Evolutionary conservation across 1,140 invertebrate species (phyloP), one percentile per base, ranked within the genome.

Genomic region (Lordiphosa mommai): DNA sequence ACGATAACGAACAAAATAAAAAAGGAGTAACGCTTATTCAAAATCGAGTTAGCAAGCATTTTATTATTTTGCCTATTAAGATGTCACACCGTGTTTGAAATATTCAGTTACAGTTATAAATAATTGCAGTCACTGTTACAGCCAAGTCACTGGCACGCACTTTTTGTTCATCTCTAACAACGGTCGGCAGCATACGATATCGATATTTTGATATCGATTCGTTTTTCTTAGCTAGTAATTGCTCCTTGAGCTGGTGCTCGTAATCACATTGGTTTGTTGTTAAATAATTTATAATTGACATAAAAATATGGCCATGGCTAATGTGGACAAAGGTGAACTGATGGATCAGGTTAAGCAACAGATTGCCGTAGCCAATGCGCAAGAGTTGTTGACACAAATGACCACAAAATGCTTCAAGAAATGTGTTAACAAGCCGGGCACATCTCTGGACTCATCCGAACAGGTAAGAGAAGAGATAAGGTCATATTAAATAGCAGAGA

Each of bases 361-460:
- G 92, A 95, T 99, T 58, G 96, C 96, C 1, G 92, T 99, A 33
- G 96, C 96, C 14, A 98, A 97, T 90, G 96, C 96, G 13, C 97
- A 99, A 90, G 97, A 98, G 92, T 90, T 99, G 66, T 90, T 99
- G 36, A 94, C 94, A 89, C 95, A 98, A 94, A 97, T 99, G 92
- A 96, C 96, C 30, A 96, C 98, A 88, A 99, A 99, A 90, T 99
- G 98, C 90, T 99, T 98, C 86, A 96, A 95, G 88, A 98, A 98
- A 87, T 99, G 97, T 89, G 94, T 99, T 63, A 88, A 89, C 41
- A 98, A 96, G 88, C 97, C 97, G 9, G 97, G 97, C n/a, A 93
- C 93, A 9, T 94, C 94, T 6, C 89, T 99, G 60, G 96, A 97
- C 89, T 96, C 92, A 88, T 96, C 95, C 1, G 97, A 99, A 92